Conservation (phyloP, 2,797 vertebrate species). For the Gallinago nigripennis region DNA sequence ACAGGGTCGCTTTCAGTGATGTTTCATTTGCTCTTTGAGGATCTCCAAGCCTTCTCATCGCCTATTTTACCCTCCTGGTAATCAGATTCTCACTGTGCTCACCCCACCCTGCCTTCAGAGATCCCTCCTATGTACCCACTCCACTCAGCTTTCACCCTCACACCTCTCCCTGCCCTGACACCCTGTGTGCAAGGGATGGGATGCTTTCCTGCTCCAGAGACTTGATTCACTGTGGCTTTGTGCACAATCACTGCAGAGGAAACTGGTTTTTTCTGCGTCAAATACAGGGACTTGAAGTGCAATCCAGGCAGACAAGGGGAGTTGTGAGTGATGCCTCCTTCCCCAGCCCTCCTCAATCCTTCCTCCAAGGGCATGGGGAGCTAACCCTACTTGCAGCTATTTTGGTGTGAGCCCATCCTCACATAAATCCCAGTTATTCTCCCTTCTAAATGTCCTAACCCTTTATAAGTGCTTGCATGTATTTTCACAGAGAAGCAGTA, state of each 20-base stretch:
- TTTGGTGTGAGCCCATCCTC: neutral
- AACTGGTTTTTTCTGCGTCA: neutral
- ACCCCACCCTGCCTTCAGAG: neutral
- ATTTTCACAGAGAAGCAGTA: neutral
- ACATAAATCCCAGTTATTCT: neutral
- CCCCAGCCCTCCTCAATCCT: neutral
- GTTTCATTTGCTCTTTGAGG: neutral
- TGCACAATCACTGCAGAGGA: neutral
- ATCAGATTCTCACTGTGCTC: neutral
- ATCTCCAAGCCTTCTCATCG: neutral
- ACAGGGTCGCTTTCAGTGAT: neutral
- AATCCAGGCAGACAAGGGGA: neutral
- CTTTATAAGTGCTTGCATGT: neutral
- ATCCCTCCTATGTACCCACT: neutral
- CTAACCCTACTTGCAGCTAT: neutral
- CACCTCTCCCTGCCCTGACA: neutral
- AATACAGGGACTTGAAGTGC: neutral
- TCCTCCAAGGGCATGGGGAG: neutral
- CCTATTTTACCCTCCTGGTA: neutral
- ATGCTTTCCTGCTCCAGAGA: neutral
- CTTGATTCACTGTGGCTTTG: neutral
- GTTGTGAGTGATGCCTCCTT: neutral
- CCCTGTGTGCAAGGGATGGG: accelerated
- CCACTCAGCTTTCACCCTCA: neutral
- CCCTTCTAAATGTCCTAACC: neutral